Conservation (phyloP, 2,113 vertebrate genomes). For the Cacatua alba region DNA sequence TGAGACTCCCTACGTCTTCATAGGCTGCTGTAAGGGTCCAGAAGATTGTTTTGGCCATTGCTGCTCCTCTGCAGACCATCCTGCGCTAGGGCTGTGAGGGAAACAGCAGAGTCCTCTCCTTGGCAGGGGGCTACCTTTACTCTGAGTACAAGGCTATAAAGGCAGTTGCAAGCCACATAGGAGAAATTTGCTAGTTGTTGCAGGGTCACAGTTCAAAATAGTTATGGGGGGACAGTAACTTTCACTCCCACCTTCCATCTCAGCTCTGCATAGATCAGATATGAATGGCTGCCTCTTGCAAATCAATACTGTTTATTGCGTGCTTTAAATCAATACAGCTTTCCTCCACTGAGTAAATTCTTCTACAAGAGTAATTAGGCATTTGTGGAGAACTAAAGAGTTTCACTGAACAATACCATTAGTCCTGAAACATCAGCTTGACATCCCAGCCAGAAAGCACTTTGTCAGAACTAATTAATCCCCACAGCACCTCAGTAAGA, state of each 20-base stretch:
- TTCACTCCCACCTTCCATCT: neutral
- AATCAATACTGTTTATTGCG: constrained; percentile 31
- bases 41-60: neutral
- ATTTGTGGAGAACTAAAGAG: constrained; percentile 47
- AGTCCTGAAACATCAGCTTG: constrained; percentile 61
- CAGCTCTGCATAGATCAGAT: neutral
- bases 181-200: neutral
- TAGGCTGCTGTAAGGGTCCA: neutral
- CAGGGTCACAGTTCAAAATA: neutral
- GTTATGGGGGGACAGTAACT: neutral
- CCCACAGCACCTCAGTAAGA: constrained; percentile 30
- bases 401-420: constrained; percentile 58
- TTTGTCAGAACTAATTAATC: constrained; percentile 67
- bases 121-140: neutral
- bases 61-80: neutral
- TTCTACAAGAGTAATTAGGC: constrained; percentile 52
- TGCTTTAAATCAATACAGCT: constrained; percentile 63
- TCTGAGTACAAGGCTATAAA: neutral
- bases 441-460: constrained; percentile 54
- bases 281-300: constrained; percentile 26
- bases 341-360: constrained; percentile 20
- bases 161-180: neutral
- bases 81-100: neutral
- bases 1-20: neutral
- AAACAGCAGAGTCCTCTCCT: neutral